Evolutionary conservation across 2,113 vertebrate genomes (phyloP), one percentile per base, ranked within the genome.

Genomic region (Ptilonorhynchus violaceus): DNA sequence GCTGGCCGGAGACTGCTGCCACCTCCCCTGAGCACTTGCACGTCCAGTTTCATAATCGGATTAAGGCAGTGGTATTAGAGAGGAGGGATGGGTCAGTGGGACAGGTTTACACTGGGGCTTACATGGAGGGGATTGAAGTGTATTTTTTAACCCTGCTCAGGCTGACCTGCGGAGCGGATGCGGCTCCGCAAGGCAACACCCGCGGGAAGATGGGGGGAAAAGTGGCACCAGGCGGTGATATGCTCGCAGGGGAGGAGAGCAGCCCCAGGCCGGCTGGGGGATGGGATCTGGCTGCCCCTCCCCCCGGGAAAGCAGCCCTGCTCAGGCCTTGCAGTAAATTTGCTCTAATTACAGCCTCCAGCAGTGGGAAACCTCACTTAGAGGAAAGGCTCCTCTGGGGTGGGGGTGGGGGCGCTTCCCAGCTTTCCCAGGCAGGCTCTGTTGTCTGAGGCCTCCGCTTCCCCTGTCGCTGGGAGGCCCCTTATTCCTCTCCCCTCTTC

Each of bases 291-390:
- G 39, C 81, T 4, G 66, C 96, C 96, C 97, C 91, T 96, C 97
- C 98, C 97, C 88, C 80, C 80, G 80, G 93, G 95, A 97, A 96
- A 96, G 96, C 98, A 97, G 97, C 96, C 52, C 88, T 92, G 96
- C 95, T 93, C 97, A 97, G 96, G 92, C 97, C 90, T 97, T 98
- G 98, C 97, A 97, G 97, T 97, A 97, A 95, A 95, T 97, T 98
- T 97, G 97, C 97, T 98, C 98, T 98, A 98, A 98, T 98, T 98
- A 98, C 97, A 97, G 97, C 98, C 97, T 98, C 97, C 96, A 97
- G 98, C 97, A 85, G 96, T 97, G 97, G 97, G 98, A 98, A 98
- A 98, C 98, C 97, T 98, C 98, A 98, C 97, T 97, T 97, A 98
- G 96, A 98, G 97, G 95, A 97, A 97, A 92, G 96, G 97, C 95